Evolutionary conservation across 2,888 invertebrate species (phyloP), one percentile per base, ranked within the genome.

Genomic region (Caenorhabditis sp.): DNA sequence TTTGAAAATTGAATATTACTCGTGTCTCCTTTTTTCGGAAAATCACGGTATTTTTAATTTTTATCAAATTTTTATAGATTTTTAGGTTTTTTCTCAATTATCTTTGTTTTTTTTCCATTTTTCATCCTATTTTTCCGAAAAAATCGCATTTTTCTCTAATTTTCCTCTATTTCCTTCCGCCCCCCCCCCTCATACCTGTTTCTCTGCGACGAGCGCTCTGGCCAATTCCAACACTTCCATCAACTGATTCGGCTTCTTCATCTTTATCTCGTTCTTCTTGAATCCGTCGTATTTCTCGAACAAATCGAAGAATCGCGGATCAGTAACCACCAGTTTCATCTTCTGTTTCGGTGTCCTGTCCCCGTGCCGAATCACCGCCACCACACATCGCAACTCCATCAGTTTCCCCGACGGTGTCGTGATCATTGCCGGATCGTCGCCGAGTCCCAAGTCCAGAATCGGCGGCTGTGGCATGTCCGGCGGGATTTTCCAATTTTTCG

Each of bases 291-390:
- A 97, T 92, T 97, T 98, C 92, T 96, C 96, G 93, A 99, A 99
- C 89, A 99, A 96, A 92, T 97, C 97, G 93, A 99, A 99, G 93
- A 99, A 90, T 2, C 90, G 80, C 44, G 83, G 83, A 78, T 90
- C 90, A 15, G 87, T 87, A 13, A 90, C 90, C 3, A 89, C 65
- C 35, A 86, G 98, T 93, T 99, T 99, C 98, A 99, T 99, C 93
- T 99, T 99, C 93, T 99, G 99, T 92, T 99, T 99, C 0, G 99
- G 99, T 15, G 99, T 99, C 86, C 99, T 94, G 93, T 99, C 99
- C 0, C 99, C 99, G 92, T 99, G 99, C 78, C 99, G 93, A 81
- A 99, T 98, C 6, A 99, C 96, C 26, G 96, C 99, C 50, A 98
- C 97, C 2, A 99, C 98, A 92, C 98, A 98, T 35, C 99, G 94